Evolutionary conservation across 1,140 invertebrate species (phyloP), one percentile per base, ranked within the genome.

Genomic region (Cecropterus lyciades): DNA sequence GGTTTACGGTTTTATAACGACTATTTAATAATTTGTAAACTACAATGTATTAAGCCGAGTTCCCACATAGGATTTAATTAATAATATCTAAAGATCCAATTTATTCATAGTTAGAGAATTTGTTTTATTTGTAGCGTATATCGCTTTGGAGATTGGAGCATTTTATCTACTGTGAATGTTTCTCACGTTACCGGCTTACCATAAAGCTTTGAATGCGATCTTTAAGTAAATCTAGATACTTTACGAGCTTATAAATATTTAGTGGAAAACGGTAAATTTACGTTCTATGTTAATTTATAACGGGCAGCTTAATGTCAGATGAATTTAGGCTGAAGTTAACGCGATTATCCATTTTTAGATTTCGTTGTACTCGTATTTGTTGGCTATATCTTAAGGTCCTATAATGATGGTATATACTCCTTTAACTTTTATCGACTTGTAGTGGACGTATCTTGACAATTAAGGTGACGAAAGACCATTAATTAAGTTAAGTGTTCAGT

Each of bases 401-500:
- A 16, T 45, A 46, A 59, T 59, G 42, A 42, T 33, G 1, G 11
- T 11, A 17, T 24, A 15, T 11, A 45, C 6, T 33, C 10, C 27
- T 48, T 49, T 14, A 17, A 49, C 30, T 49, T 59, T 59, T 59
- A 45, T 59, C 11, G 20, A 5, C 17, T 11, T 57, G 17, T 57
- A 27, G 20, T 49, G 16, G 16, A 62, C 10, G n/a, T 42, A 15
- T 37, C 46, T 49, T 49, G 27, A 62, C 45, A 37, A 40, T 49
- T 49, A 65, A 20, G 43, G 75, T 53, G 65, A 67, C 48, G 69
- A 69, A 73, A 75, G 62, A 45, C 69, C 72, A 79, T 79, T 75
- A 75, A 78, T 78, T 78, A 78, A 67, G 40, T 63, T 43, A 70
- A 72, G 55, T 52, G 52, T 52, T 49, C 67, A 65, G 33, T 46